These are phyloP conservation scores for Sarcoramphus papa DNA, from an alignment of 2,797 vertebrate species.

Conservation along the genomic window DNA sequence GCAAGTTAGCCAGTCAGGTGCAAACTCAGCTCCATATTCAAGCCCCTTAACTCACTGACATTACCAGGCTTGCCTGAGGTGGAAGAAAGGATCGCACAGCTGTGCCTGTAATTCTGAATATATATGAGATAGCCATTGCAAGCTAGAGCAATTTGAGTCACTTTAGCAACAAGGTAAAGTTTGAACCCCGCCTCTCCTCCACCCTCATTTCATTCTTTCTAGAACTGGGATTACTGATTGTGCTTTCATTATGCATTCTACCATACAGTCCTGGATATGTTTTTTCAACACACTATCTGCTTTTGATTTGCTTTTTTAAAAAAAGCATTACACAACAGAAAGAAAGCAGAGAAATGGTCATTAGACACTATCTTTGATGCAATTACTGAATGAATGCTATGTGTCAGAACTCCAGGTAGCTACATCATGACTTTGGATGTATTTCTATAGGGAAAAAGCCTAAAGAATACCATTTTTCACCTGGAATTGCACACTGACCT, in stretches of 20 bases:
- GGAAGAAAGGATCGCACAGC: neutral
- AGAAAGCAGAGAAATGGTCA: neutral
- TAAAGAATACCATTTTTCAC: neutral
- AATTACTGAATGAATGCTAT: neutral
- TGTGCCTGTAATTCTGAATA: neutral
- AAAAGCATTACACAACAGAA: neutral
- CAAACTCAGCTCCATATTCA: neutral
- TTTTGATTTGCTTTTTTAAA: neutral
- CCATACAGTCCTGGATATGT: neutral
- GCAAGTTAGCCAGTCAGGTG: neutral
- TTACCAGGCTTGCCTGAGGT: neutral
- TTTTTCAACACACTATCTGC: neutral
- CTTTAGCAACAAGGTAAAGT: neutral
- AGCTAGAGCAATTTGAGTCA: neutral
- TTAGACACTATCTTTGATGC: neutral
- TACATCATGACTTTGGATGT: neutral
- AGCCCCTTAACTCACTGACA: neutral
- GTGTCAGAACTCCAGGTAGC: neutral
- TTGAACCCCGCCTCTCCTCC: fast-evolving
- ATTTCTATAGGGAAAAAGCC: neutral
- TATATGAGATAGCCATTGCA: neutral
- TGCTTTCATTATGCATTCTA: neutral
- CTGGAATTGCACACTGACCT: neutral
- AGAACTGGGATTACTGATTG: neutral
- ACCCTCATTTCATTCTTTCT: neutral